Base-by-base conservation (phyloP, 2,888 invertebrate genomes). In the Drosophila colorata region DNA sequence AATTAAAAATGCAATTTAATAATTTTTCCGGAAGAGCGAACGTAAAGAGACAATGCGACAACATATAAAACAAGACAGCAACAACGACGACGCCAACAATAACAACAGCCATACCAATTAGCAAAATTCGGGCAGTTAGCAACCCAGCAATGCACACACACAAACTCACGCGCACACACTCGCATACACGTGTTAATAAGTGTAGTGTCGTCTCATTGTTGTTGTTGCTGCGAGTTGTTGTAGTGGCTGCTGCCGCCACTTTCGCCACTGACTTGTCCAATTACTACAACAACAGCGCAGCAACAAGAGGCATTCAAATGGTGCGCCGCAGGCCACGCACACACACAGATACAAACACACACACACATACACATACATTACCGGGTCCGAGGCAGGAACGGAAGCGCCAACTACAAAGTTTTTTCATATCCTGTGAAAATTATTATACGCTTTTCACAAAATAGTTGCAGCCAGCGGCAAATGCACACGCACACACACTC, bases 351-450 rank as follows among this genome's bases (percentile, higher is more conserved):
- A 56, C 33, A 69, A 6, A 31, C 18, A 38, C 20, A 43, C 33
- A 46, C 35, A 28, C 35, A 40, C 4, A 28, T 37, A 23, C 8
- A 8, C n/a, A 23, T 7, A 25, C 48, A 67, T 63, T 37, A 58
- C 47, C 46, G 56, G 43, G 59, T 57, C 61, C 47, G 25, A 68
- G 63, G 40, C 20, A 52, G 52, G 52, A 77, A 69, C 80, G 88
- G 88, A 88, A 78, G 80, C 83, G 84, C 59, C 83, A 80, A 80
- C 84, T 73, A 69, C 74, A 88, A 85, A 85, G 71, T 85, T 85
- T 85, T 85, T 83, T 84, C 88, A 88, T 85, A 85, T 85, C 84
- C 84, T 85, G 88, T 83, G 87, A 78, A 88, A 85, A 85, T 85
- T 85, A 85, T 85, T 85, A 81, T 81, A 86, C 74, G 88, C 82